These are phyloP conservation scores for Ochotona curzoniae DNA, from an alignment of 2,113 vertebrate species.

Conservation along the genomic window DNA sequence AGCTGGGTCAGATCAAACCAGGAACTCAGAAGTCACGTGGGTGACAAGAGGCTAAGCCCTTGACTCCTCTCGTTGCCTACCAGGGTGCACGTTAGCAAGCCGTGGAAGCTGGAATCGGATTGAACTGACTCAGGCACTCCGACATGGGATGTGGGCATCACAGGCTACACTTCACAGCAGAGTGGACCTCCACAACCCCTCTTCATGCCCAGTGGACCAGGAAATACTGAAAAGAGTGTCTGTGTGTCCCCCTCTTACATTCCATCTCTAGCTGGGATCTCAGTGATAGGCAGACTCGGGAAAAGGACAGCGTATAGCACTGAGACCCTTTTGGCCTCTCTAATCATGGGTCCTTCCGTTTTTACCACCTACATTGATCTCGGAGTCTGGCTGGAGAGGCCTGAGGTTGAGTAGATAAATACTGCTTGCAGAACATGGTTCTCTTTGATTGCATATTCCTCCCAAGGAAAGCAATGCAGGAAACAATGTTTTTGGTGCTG, in stretches of 20 bases:
- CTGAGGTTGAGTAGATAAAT: background rate
- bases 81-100: too few species aligned
- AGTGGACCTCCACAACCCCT: too few species aligned
- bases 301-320: background rate
- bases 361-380: background rate
- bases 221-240: background rate
- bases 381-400: background rate
- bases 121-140: too few species aligned
- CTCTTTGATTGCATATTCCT: background rate
- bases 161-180: too few species aligned
- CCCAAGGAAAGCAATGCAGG: background rate
- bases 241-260: background rate
- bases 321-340: background rate
- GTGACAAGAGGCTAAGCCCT: too few species aligned
- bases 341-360: too few species aligned
- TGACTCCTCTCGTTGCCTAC: too few species aligned
- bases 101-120: too few species aligned
- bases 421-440: background rate
- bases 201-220: background rate
- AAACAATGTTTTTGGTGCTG: background rate
- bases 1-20: too few species aligned
- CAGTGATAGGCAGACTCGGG: background rate
- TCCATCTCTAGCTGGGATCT: background rate
- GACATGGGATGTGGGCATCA: too few species aligned
- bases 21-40: too few species aligned